Percentiles rank a stretch among this genome's conserved stretches.
phyloP scores from a whole-genome alignment of 2,797 vertebrate species.

The Orientallactaga sibirica region DNA sequence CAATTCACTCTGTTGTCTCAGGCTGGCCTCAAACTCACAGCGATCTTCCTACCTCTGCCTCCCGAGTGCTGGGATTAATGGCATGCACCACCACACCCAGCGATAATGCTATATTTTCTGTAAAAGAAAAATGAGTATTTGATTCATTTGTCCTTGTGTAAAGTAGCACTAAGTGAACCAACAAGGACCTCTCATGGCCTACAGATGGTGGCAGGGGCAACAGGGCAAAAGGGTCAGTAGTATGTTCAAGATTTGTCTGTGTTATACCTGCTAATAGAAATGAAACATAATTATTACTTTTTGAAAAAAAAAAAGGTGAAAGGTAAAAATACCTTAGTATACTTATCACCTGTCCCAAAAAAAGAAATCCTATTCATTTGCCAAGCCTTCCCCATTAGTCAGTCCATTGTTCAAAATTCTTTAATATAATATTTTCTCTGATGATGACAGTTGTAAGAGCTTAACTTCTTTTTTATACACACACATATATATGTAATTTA shows the following conservation, averaged over 20 bases:
- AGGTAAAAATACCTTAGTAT: conserved; percentile 20
- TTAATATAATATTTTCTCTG: not conserved
- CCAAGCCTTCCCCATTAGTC: not conserved
- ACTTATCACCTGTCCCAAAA: not conserved
- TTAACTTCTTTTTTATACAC: not conserved
- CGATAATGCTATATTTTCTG: not conserved
- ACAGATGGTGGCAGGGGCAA: not conserved
- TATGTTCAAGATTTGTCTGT: not conserved
- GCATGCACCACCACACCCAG: too few species aligned
- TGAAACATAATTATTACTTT: not conserved
- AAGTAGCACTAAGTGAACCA: conserved; percentile 7
- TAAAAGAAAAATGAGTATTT: not conserved
- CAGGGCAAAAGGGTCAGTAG: not conserved
- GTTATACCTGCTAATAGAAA: not conserved
- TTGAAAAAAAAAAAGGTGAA: conserved; percentile 9
- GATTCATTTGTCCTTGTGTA: conserved; percentile 20
- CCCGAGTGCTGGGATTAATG: too few species aligned
- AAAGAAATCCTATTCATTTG: not conserved
- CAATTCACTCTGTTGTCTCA: too few species aligned
- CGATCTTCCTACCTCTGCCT: too few species aligned
- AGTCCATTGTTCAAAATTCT: conserved; percentile 5
- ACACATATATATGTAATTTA: not conserved
- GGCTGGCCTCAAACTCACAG: too few species aligned
- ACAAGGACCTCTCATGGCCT: not conserved
- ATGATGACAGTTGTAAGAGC: not conserved